Evolutionary conservation across 2,888 invertebrate species (phyloP).

Genomic region (Tiliacea citrago): DNA sequence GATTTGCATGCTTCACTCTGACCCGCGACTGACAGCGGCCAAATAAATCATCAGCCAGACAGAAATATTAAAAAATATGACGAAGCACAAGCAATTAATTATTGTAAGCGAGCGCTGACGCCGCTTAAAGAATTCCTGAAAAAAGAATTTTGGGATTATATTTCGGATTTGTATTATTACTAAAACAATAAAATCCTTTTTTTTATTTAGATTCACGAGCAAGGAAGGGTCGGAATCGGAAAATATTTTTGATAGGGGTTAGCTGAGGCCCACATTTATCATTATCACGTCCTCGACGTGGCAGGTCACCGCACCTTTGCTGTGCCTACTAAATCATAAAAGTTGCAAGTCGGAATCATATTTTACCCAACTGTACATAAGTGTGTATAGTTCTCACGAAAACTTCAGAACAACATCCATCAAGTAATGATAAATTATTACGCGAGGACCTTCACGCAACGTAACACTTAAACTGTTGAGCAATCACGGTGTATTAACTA

Average conservation of each 20-base stretch:
- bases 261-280: slow-evolving; percentile 83
- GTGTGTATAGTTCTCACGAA: slow-evolving; percentile 35
- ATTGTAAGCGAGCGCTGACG: slow-evolving; percentile 70
- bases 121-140: slow-evolving; percentile 71
- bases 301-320: slow-evolving; percentile 81
- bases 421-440: slow-evolving; percentile 59
- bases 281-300: slow-evolving; percentile 84
- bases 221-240: slow-evolving; percentile 75
- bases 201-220: slow-evolving; percentile 72
- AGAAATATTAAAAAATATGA: slow-evolving; percentile 80
- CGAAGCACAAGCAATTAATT: slow-evolving; percentile 80
- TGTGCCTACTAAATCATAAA: slow-evolving; percentile 76
- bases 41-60: slow-evolving; percentile 76
- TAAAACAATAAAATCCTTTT: slow-evolving; percentile 82
- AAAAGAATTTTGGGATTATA: slow-evolving; percentile 67
- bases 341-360: slow-evolving; percentile 72
- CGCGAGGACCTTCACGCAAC: slow-evolving; percentile 34
- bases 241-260: slow-evolving; percentile 84
- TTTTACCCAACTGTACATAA: slow-evolving; percentile 53
- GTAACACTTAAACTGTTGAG: slow-evolving; percentile 29
- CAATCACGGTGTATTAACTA: slow-evolving; percentile 37
- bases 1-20: slow-evolving; percentile 63
- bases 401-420: slow-evolving; percentile 44
- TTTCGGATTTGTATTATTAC: slow-evolving; percentile 72
- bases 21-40: slow-evolving; percentile 66